Evolutionary conservation across 2,797 vertebrate species (phyloP).

Genomic region (Pelochelys cantorii): DNA sequence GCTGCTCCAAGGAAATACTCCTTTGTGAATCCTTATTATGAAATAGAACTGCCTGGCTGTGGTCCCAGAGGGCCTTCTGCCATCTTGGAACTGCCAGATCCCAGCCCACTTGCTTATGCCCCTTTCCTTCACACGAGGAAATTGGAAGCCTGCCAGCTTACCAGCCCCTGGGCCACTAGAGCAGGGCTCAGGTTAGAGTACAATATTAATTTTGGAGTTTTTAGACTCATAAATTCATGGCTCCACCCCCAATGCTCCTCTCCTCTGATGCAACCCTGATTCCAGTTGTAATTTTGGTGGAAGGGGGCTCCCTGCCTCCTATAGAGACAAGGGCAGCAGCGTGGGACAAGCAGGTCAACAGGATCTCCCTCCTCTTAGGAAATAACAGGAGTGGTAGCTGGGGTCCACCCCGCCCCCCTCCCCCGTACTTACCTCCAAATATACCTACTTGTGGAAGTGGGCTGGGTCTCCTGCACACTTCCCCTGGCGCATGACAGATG

Average conservation of each 20-base stretch:
- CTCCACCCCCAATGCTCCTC: neutral
- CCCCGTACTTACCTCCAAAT: no score
- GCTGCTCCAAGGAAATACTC: neutral
- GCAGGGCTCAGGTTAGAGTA: neutral
- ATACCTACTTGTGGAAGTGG: no score
- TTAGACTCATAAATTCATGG: neutral
- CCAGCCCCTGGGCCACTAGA: neutral
- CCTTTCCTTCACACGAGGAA: neutral
- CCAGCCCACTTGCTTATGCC: accelerated
- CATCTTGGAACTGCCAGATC: neutral
- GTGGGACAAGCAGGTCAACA: neutral
- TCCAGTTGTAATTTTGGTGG: neutral
- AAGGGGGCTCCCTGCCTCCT: neutral
- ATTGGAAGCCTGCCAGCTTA: neutral
- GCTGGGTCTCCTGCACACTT: no score
- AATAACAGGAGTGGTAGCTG: neutral
- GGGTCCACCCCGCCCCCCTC: no score
- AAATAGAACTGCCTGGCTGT: neutral
- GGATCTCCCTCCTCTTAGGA: neutral
- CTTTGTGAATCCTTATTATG: neutral
- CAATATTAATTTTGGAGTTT: neutral
- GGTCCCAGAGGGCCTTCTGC: neutral
- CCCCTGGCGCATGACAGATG: no score
- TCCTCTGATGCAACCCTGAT: neutral
- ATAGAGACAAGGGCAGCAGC: neutral